phyloP scores from a whole-genome alignment of 2,113 vertebrate genomes.

The Pampusana beccarii region DNA sequence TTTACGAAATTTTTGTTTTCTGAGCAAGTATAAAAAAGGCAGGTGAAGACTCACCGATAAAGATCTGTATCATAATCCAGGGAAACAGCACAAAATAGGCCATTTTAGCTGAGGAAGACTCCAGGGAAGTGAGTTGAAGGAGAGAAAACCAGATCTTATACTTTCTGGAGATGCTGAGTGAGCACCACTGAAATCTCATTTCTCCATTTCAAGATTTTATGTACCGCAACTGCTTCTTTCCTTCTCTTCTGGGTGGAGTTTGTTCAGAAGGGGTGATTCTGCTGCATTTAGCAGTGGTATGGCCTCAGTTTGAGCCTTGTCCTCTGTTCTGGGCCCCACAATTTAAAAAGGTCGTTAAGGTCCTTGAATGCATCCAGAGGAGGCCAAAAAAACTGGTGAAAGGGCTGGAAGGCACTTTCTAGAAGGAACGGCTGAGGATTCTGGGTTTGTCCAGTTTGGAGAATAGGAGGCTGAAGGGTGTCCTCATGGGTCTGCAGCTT shows the following conservation, averaged over 20 bases:
- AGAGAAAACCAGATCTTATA: background rate
- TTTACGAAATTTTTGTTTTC: background rate
- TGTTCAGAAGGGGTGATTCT: background rate
- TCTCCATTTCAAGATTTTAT: slow-evolving; percentile 50
- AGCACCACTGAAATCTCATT: slow-evolving; percentile 17
- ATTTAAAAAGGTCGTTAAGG: too few relatives aligned
- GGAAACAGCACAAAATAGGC: background rate
- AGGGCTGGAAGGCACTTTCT: background rate
- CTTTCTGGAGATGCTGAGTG: background rate
- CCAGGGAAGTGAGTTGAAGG: rapidly evolving
- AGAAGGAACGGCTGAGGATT: background rate
- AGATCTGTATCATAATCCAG: slow-evolving; percentile 36
- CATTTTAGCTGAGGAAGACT: background rate
- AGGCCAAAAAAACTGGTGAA: background rate
- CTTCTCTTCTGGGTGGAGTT: background rate
- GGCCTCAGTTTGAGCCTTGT: background rate
- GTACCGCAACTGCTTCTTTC: background rate
- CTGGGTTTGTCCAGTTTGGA: background rate
- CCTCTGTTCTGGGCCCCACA: background rate
- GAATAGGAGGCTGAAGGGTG: background rate
- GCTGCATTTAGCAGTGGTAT: background rate
- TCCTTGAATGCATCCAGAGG: rapidly evolving
- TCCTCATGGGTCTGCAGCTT: background rate
- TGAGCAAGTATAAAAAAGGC: background rate
- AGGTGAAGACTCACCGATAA: slow-evolving; percentile 52